A percentile compares a stretch with the other conserved stretches of the same genome.
phyloP scores from a whole-genome alignment of 1,140 invertebrate genomes.

The Drosophila teissieri region DNA sequence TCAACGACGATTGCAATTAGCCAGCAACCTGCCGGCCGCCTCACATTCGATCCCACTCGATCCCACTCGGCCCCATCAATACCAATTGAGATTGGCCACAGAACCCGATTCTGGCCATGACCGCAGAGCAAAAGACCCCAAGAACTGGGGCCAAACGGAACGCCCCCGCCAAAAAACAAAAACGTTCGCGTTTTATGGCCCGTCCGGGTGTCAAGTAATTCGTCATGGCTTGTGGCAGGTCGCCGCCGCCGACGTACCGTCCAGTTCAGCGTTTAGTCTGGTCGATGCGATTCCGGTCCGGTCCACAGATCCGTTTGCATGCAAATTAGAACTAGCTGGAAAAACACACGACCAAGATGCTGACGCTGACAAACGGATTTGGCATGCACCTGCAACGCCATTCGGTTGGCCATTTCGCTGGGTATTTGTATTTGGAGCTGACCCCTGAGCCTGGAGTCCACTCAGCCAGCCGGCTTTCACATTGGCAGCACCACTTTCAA shows the following conservation, averaged over 20 bases:
- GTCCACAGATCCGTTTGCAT: slow-evolving; percentile 76
- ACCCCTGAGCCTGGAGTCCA: slow-evolving; percentile 38
- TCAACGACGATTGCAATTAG: slow-evolving; percentile 65
- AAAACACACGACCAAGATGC: slow-evolving; percentile 59
- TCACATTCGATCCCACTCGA: too few species aligned
- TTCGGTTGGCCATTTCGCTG: slow-evolving; percentile 20
- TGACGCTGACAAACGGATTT: slow-evolving; percentile 71
- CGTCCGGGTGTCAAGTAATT: slow-evolving; percentile 71
- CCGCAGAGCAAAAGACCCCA: background rate
- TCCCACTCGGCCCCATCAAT: slow-evolving; percentile 48
- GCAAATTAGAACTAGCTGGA: slow-evolving; percentile 77
- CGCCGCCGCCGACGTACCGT: slow-evolving; percentile 5
- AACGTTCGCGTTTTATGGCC: slow-evolving; percentile 27
- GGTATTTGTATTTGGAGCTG: slow-evolving; percentile 26
- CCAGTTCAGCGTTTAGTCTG: slow-evolving; percentile 18
- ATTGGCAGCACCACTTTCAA: slow-evolving; percentile 72
- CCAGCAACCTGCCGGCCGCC: slow-evolving; percentile 22
- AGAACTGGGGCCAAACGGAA: slow-evolving; percentile 12
- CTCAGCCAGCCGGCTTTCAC: slow-evolving; percentile 59
- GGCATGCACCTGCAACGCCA: slow-evolving; percentile 64
- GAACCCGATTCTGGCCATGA: slow-evolving; percentile 28
- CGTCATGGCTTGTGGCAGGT: slow-evolving; percentile 72
- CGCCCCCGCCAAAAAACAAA: slow-evolving; percentile 50
- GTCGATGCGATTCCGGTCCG: slow-evolving; percentile 32
- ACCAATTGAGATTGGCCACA: slow-evolving; percentile 64